These are phyloP conservation scores for Halictus rubicundus DNA, from an alignment of 1,140 invertebrate species.

Conservation along the genomic window DNA sequence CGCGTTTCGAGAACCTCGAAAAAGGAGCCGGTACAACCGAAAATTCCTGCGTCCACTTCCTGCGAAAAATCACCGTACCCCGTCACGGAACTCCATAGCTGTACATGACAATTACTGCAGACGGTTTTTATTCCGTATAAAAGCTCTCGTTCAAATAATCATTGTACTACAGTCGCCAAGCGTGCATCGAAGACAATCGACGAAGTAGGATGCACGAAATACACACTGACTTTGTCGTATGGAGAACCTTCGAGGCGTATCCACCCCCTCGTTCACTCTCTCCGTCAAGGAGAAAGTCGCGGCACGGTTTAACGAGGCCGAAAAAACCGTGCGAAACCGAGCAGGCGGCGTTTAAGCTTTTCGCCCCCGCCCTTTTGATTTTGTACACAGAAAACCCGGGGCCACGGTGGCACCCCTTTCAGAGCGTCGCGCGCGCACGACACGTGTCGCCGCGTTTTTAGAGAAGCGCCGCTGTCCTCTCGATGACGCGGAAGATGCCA, in stretches of 20 bases:
- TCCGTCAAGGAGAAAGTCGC: background rate
- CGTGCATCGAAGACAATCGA: no score
- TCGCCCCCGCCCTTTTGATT: slow-evolving; percentile 52
- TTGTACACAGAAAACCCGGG: slow-evolving; percentile 30
- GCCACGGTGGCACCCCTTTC: slow-evolving; percentile 40
- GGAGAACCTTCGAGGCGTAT: no score
- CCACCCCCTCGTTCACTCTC: background rate
- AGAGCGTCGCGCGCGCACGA: slow-evolving; percentile 7
- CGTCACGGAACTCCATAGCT: no score
- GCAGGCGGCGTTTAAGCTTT: slow-evolving; percentile 56
- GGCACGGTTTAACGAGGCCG: slow-evolving; percentile 40
- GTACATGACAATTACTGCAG: no score
- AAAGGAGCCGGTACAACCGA: no score
- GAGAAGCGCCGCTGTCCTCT: slow-evolving; percentile 53
- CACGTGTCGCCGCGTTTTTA: slow-evolving; percentile 56
- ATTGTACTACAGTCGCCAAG: no score
- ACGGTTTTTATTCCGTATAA: no score
- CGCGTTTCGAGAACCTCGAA: background rate
- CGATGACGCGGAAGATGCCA: slow-evolving; percentile 49
- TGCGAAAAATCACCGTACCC: no score
- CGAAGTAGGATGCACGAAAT: no score
- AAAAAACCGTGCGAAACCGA: slow-evolving; percentile 58
- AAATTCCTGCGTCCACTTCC: no score
- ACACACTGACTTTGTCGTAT: no score
- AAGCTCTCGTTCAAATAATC: no score